Evolutionary conservation across 2,113 vertebrate genomes (phyloP), one percentile per base, ranked within the genome.

Genomic region (Campylomormyrus tamandua): DNA sequence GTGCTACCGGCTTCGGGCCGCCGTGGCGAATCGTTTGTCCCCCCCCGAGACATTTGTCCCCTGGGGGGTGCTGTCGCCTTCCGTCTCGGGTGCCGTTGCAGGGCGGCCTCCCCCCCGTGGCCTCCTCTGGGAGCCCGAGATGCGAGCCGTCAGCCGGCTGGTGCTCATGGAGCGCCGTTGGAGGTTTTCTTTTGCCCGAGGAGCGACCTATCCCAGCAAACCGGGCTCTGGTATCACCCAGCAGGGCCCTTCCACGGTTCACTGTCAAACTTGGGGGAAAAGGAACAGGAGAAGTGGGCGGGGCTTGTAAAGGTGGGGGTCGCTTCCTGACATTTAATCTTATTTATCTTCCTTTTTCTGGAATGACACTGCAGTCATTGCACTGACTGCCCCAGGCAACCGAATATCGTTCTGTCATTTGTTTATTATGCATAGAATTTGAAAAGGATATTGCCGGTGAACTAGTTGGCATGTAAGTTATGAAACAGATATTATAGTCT

Each of bases 281-380:
- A 77, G 24, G 74, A 80, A 35, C 35, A 42, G 74, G 74, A 94
- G 93, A 93, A 92, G 93, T 94, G 93, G 94, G 95, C 93, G 92
- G 93, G 93, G 93, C 93, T 92, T 90, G 91, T 92, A 91, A 93
- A 96, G 95, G 95, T 96, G 95, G 93, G 95, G 96, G 95, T 96
- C 96, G 96, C 94, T 96, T 96, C 96, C 96, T 95, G 93, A 89
- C 90, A 89, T 93, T 90, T 95, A 92, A 96, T 96, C 96, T 95
- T 95, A 93, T 96, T 95, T 95, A 95, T 96, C 94, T 95, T 94
- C 95, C 93, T 62, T 92, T 95, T 96, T 95, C 95, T 95, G 95
- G 95, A 95, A 96, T 96, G 95, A 93, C 92, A 91, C 92, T 90
- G 91, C 92, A 93, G 95, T 94, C 70, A 66, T 91, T 89, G 88